Evolutionary conservation across 1,140 invertebrate species (phyloP).

Genomic region (Tetragnatha versicolor): DNA sequence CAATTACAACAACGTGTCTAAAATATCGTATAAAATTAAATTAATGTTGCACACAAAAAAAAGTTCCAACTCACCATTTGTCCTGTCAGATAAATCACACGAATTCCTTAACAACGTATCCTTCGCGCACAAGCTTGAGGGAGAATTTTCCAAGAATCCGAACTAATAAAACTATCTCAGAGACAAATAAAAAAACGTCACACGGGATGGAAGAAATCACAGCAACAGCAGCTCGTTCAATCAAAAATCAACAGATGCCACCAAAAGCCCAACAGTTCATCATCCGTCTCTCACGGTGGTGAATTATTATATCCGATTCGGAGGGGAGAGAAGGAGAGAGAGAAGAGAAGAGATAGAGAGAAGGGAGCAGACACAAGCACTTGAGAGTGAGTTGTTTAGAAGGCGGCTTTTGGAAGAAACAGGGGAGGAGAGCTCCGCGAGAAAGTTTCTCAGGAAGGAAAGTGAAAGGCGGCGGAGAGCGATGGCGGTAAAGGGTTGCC

Average conservation of each 20-base stretch:
- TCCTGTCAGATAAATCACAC: not conserved
- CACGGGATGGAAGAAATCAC: slow-evolving; percentile 14
- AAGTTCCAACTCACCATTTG: not conserved
- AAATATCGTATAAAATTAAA: no score
- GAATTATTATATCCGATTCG: not conserved
- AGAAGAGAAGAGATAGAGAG: not conserved
- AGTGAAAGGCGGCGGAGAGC: slow-evolving; percentile 31
- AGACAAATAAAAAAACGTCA: not conserved
- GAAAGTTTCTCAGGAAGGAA: slow-evolving; percentile 45
- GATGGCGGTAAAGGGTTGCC: slow-evolving; percentile 46
- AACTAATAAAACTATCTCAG: no score
- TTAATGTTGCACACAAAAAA: no score
- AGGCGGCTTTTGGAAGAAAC: slow-evolving; percentile 8
- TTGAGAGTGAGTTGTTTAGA: not conserved
- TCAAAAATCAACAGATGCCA: not conserved
- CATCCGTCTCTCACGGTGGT: not conserved
- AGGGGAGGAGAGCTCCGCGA: slow-evolving; percentile 33
- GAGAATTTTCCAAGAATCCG: no score
- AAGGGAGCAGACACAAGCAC: not conserved
- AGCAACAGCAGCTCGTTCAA: not conserved
- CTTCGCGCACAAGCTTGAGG: no score
- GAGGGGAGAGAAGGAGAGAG: not conserved
- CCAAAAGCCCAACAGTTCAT: not conserved
- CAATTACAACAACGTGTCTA: no score
- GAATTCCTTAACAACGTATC: no score